A percentile compares a stretch with the other conserved stretches of the same genome.
phyloP scores from a whole-genome alignment of 2,797 vertebrate genomes.

The Alosa sapidissima region DNA sequence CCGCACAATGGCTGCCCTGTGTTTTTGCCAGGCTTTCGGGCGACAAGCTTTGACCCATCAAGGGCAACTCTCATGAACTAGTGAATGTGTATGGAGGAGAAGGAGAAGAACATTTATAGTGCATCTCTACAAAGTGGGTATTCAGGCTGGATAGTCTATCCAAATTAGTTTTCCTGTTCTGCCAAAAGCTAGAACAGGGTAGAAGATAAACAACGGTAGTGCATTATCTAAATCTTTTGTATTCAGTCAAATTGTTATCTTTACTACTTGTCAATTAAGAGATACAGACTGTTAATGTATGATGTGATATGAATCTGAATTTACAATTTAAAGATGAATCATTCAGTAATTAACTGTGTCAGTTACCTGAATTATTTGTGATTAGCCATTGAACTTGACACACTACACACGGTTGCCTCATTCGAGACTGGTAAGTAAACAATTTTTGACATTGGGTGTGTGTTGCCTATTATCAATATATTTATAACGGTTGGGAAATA shows the following conservation, averaged over 20 bases:
- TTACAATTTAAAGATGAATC: background rate
- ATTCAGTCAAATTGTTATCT: background rate
- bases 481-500: background rate
- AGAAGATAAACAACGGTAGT: background rate
- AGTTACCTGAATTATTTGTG: background rate
- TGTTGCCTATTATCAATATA: background rate
- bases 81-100: background rate
- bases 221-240: background rate
- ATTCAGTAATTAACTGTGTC: background rate
- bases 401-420: background rate
- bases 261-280: background rate
- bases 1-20: constrained; percentile 46
- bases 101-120: background rate
- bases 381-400: background rate
- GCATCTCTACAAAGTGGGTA: background rate
- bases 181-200: background rate
- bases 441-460: background rate
- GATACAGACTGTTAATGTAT: background rate
- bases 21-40: constrained; percentile 26
- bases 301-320: background rate
- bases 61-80: constrained; percentile 4
- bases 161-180: background rate
- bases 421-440: background rate
- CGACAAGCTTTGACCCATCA: constrained; percentile 15
- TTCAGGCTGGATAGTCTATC: background rate